A percentile compares a stretch with the other conserved stretches of the same genome.
Evolutionary conservation across 2,888 invertebrate species (phyloP).

Genomic region (Dusona sp.): DNA sequence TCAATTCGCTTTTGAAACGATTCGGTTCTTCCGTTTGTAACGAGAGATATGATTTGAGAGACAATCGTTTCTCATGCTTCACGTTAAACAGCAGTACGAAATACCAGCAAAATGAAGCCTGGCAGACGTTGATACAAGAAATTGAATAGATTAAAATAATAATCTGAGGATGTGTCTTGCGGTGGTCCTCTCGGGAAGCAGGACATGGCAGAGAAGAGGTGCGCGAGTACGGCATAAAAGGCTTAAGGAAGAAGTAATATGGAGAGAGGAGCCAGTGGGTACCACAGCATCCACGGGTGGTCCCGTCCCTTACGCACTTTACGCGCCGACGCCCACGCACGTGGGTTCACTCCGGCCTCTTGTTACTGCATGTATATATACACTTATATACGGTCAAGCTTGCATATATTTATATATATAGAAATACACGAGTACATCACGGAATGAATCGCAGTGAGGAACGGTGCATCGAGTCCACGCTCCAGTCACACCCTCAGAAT

Average conservation of each 20-base stretch:
- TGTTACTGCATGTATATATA: constrained; percentile 39
- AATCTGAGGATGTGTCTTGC: constrained; percentile 43
- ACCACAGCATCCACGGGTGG: constrained; percentile 74
- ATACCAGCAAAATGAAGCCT: not conserved
- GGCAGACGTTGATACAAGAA: not conserved
- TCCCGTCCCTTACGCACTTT: constrained; percentile 75
- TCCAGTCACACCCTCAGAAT: constrained; percentile 45
- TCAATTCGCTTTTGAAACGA: not conserved
- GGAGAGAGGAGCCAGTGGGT: constrained; percentile 66
- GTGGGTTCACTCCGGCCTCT: constrained; percentile 62
- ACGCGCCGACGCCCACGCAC: constrained; percentile 75
- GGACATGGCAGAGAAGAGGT: constrained; percentile 18
- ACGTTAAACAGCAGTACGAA: not conserved
- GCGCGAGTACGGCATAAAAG: constrained; percentile 38
- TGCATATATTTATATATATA: not conserved
- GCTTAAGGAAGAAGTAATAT: constrained; percentile 58
- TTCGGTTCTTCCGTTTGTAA: not conserved
- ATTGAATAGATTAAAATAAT: constrained; percentile 50
- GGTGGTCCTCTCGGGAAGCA: constrained; percentile 57
- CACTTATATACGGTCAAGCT: constrained; percentile 26
- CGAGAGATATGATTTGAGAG: not conserved
- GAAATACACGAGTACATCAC: not conserved
- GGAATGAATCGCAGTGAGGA: constrained; percentile 44
- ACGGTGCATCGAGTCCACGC: constrained; percentile 13
- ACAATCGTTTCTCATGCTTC: not conserved